These are phyloP conservation scores for Psittacula derbiana DNA, from an alignment of 2,797 vertebrate species.

Conservation along the genomic window DNA sequence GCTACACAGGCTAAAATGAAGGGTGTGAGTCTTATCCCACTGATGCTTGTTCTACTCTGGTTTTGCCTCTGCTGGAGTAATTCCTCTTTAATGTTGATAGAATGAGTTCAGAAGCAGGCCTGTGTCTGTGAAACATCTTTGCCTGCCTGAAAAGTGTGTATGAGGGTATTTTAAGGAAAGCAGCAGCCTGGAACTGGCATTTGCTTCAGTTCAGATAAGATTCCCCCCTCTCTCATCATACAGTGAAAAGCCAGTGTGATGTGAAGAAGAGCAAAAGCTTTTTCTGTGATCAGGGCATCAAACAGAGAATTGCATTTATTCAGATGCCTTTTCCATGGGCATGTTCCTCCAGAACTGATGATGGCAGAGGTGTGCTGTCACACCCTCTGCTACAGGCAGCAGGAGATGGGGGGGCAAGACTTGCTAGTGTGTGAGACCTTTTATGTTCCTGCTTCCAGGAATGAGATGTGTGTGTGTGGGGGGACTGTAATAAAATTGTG, in stretches of 20 bases:
- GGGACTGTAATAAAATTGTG: neutral
- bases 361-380: neutral
- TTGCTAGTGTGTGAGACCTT: neutral
- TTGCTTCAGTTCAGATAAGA: neutral
- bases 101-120: neutral
- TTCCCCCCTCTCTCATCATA: neutral
- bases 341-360: neutral
- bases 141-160: neutral
- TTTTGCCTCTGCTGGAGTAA: neutral
- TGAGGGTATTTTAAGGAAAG: neutral
- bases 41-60: neutral
- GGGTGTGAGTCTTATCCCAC: neutral
- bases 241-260: neutral
- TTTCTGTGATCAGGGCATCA: neutral
- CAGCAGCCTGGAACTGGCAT: neutral
- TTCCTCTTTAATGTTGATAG: neutral
- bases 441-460: neutral
- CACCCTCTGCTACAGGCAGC: neutral
- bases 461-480: accelerated
- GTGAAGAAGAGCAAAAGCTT: neutral
- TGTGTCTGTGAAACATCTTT: neutral
- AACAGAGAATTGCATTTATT: neutral
- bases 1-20: neutral
- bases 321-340: neutral
- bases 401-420: neutral